Evolutionary conservation across 2,797 vertebrate genomes (phyloP).

Genomic region (Myoxocephalus aenaeus): DNA sequence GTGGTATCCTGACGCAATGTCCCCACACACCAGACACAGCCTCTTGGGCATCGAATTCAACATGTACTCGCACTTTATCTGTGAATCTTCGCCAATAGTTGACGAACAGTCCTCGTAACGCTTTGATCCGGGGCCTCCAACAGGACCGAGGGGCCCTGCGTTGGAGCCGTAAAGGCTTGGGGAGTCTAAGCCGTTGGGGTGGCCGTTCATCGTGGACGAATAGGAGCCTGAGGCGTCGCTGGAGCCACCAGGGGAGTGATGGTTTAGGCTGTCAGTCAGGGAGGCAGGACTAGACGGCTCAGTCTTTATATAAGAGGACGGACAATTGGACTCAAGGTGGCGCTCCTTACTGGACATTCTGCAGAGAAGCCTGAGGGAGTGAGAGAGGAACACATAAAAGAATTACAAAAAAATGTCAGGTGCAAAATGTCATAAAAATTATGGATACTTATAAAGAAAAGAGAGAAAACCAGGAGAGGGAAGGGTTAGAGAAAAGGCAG

Average conservation of each 20-base stretch:
- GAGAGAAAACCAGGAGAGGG: background rate
- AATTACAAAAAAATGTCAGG: constrained; percentile 31
- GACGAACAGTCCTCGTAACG: constrained; percentile 99
- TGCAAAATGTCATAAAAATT: constrained; percentile 1
- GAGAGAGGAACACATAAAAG: constrained; percentile 41
- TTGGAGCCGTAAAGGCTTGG: constrained; percentile 94
- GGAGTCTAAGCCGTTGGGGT: constrained; percentile 99
- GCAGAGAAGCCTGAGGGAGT: constrained; percentile 95
- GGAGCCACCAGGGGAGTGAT: constrained; percentile 98
- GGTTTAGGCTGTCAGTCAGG: constrained; percentile 99
- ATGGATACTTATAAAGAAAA: constrained; percentile 14
- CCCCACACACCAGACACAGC: constrained; percentile 98
- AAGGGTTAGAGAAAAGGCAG: background rate
- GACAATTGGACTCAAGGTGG: constrained; percentile 99
- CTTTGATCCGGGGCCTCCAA: constrained; percentile 91
- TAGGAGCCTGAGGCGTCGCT: constrained; percentile 99
- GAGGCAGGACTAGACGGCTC: constrained; percentile 99
- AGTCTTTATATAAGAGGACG: constrained; percentile 99
- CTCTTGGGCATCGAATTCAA: constrained; percentile 99
- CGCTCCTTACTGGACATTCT: constrained; percentile 99
- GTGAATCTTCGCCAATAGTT: constrained; percentile 97
- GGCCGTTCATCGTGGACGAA: constrained; percentile 99
- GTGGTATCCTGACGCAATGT: constrained; percentile 99
- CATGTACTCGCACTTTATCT: constrained; percentile 99
- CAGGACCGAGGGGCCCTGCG: constrained; percentile 90